Percentiles rank a stretch among this genome's conserved stretches.
These are phyloP conservation scores for Calyptomena viridis DNA, from an alignment of 2,113 vertebrate species.

Conservation along the genomic window DNA sequence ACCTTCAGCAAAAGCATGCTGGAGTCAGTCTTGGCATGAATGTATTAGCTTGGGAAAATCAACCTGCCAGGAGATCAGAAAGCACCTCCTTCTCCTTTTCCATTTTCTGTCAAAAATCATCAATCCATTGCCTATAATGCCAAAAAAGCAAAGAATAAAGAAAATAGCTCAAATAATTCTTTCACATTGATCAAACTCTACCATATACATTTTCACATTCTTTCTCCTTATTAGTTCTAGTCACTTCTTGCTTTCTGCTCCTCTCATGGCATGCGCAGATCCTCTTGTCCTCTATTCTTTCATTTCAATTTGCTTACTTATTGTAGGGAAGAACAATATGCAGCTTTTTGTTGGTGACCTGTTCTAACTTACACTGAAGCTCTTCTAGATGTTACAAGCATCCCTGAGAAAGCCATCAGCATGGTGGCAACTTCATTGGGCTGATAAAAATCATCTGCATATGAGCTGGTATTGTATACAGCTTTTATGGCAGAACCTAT, in stretches of 20 bases:
- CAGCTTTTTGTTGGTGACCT: neutral
- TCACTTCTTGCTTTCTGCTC: neutral
- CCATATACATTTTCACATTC: neutral
- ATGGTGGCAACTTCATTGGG: neutral
- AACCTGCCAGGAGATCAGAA: neutral
- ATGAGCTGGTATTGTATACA: neutral
- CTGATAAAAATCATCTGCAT: neutral
- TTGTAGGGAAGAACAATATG: neutral
- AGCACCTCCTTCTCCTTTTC: neutral
- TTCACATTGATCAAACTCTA: neutral
- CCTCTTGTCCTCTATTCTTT: neutral
- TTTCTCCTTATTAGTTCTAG: neutral
- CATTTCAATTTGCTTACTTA: neutral
- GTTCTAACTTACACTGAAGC: neutral
- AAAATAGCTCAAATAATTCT: neutral
- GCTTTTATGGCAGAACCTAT: neutral
- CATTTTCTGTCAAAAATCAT: neutral
- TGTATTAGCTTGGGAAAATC: neutral
- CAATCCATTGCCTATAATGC: neutral
- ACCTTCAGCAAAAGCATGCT: neutral
- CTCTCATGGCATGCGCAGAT: neutral
- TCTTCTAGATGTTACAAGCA: neutral
- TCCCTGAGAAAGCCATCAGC: neutral
- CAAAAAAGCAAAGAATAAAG: neutral
- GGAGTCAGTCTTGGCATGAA: neutral